Evolutionary conservation across 2,797 vertebrate species (phyloP).

Genomic region (Tenualosa thibaudeaui): DNA sequence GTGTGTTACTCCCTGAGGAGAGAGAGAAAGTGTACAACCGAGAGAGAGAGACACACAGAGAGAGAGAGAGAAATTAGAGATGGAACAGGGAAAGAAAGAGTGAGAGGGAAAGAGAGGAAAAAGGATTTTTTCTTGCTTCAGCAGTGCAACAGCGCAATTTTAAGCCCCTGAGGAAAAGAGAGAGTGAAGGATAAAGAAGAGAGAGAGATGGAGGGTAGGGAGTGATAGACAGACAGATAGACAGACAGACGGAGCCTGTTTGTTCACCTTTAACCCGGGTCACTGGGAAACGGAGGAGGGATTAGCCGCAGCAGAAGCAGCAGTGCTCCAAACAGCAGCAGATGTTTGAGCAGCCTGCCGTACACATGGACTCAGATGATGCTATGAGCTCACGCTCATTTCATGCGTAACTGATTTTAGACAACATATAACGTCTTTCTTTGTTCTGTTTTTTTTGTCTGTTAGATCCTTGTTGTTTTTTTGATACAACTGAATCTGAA

Average conservation of each 20-base stretch:
- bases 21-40: constrained; percentile 37
- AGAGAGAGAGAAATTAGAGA: not conserved
- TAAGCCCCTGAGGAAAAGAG: not conserved
- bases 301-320: not conserved
- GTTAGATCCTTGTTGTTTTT: too few species aligned
- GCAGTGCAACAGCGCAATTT: not conserved
- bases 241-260: not conserved
- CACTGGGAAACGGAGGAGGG: not conserved
- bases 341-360: not conserved
- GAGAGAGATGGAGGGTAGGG: not conserved
- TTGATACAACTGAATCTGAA: too few species aligned
- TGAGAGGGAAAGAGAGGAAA: not conserved
- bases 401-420: not conserved
- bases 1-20: constrained; percentile 5
- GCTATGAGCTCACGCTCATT: not conserved
- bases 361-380: not conserved
- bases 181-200: constrained; percentile 21
- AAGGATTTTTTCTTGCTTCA: not conserved
- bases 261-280: not conserved
- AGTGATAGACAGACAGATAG: constrained; percentile 32
- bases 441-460: not conserved
- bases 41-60: not conserved
- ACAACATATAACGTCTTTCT: not conserved
- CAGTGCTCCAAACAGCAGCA: not conserved
- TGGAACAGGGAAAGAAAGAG: not conserved